These are phyloP conservation scores for Oreohelix idahoensis DNA, from an alignment of 1,140 invertebrate species.

Conservation along the genomic window DNA sequence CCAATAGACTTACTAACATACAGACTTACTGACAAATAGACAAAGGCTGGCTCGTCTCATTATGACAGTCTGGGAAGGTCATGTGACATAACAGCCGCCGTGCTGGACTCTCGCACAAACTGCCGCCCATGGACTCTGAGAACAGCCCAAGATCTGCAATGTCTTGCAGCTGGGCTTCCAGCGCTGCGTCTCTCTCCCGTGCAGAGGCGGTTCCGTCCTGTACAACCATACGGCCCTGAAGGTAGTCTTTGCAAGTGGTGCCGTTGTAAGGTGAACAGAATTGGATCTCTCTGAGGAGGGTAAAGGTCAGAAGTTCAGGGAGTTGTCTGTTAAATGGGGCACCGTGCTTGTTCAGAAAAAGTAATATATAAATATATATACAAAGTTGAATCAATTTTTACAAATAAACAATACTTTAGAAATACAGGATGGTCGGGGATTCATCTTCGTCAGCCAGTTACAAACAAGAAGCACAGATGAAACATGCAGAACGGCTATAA, in stretches of 20 bases:
- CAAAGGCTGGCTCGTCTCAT: not conserved
- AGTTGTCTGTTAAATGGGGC: no score
- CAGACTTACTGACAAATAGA: constrained; percentile 10
- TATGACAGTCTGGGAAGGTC: not conserved
- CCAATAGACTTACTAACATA: no score
- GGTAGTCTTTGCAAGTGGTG: not conserved
- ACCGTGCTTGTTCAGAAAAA: no score
- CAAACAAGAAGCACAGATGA: no score
- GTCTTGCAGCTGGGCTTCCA: not conserved
- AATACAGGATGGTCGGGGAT: no score
- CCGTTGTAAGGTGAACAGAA: not conserved
- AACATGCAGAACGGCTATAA: no score
- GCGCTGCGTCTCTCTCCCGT: not conserved
- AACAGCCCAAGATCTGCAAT: not conserved
- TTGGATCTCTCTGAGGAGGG: not conserved
- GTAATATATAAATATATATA: no score
- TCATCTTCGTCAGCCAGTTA: no score
- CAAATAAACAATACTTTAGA: no score
- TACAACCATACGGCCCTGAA: not conserved
- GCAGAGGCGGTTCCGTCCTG: not conserved
- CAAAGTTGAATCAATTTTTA: no score
- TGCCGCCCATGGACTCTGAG: not conserved
- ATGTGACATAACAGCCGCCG: not conserved
- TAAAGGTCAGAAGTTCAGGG: no score
- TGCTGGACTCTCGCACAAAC: not conserved